Evolutionary conservation across 1,140 invertebrate species (phyloP).

Genomic region (Neodiprion fabricii): DNA sequence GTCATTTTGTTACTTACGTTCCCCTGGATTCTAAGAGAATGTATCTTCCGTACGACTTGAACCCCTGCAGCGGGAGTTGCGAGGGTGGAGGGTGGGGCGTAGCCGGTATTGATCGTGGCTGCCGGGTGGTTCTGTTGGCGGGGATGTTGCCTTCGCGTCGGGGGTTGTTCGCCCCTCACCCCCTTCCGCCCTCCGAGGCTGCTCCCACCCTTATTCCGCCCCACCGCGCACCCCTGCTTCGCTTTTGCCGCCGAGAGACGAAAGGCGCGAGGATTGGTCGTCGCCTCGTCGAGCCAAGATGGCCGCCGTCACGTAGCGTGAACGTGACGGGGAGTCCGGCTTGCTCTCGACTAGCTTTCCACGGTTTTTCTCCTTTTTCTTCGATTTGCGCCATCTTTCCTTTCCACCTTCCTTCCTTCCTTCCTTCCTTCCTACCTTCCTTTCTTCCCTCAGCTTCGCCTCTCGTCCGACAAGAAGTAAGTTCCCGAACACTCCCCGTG

Average conservation of each 20-base stretch:
- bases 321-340: conserved; percentile 44
- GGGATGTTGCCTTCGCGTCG: background rate
- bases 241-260: background rate
- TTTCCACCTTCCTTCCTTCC: conserved; percentile 9
- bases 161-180: background rate
- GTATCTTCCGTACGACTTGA: background rate
- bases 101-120: background rate
- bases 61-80: background rate
- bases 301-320: conserved; percentile 53
- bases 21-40: background rate
- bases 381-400: conserved; percentile 10
- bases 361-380: conserved; percentile 12
- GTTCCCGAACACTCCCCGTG: conserved; percentile 28
- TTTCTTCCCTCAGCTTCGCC: conserved; percentile 15
- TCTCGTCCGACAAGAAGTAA: background rate
- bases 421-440: conserved; percentile 26
- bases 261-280: conserved; percentile 46
- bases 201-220: background rate
- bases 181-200: too few relatives aligned
- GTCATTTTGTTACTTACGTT: background rate
- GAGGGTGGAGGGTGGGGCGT: too few relatives aligned
- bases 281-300: conserved; percentile 48
- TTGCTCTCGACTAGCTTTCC: conserved; percentile 13
- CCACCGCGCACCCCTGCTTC: background rate
- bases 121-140: background rate